Evolutionary conservation across 2,888 invertebrate species (phyloP).

Genomic region (Tenodera sinensis): DNA sequence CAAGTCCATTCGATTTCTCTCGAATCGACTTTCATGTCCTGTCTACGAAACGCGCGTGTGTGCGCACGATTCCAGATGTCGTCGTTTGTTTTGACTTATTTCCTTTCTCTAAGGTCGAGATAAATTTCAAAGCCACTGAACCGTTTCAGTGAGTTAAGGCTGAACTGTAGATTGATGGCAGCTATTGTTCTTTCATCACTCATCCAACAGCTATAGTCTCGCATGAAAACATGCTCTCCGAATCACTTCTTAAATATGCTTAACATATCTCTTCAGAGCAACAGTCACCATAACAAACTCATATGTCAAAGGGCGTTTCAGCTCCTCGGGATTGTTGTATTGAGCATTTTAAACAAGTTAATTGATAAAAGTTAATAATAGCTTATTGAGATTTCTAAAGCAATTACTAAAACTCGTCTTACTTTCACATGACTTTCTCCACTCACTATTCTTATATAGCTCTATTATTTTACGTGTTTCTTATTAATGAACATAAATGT

Average conservation of each 20-base stretch:
- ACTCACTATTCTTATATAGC: too few relatives aligned
- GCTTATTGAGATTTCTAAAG: too few relatives aligned
- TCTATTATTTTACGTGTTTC: too few relatives aligned
- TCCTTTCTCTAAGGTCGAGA: not conserved
- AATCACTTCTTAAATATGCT: not conserved
- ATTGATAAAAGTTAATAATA: too few relatives aligned
- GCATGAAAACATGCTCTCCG: not conserved
- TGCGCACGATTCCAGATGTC: not conserved
- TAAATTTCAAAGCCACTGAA: not conserved
- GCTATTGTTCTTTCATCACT: not conserved
- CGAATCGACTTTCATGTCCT: not conserved
- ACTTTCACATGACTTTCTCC: too few relatives aligned
- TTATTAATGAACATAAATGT: too few relatives aligned
- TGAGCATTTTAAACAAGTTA: too few relatives aligned
- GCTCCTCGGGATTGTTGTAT: too few relatives aligned
- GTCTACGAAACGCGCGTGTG: not conserved
- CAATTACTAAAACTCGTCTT: too few relatives aligned
- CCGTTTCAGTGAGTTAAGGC: not conserved
- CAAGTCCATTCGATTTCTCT: not conserved
- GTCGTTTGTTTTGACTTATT: not conserved
- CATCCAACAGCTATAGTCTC: not conserved
- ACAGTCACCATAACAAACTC: too few relatives aligned
- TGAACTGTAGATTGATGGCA: not conserved
- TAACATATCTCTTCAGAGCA: too few relatives aligned
- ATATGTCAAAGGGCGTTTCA: too few relatives aligned